These are phyloP conservation scores for Erithacus rubecula DNA, from an alignment of 2,797 vertebrate species.

Conservation along the genomic window DNA sequence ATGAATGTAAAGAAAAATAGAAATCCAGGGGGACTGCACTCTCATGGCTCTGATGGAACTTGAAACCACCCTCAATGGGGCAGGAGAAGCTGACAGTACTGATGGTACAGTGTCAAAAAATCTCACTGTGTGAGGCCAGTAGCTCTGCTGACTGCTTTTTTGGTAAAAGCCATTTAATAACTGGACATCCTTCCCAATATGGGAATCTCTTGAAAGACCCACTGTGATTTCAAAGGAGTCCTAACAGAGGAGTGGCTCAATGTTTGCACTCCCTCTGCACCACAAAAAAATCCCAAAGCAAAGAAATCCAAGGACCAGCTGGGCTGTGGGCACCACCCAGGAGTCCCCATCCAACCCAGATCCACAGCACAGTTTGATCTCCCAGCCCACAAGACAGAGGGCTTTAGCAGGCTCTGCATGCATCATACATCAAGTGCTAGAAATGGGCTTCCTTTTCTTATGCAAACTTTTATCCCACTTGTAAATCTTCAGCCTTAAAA, in stretches of 20 bases:
- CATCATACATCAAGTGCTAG: background rate
- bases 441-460: background rate
- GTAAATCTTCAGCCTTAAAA: background rate
- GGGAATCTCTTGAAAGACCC: background rate
- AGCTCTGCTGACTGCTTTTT: background rate
- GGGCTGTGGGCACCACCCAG: background rate
- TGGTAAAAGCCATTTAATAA: background rate
- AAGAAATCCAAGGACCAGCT: background rate
- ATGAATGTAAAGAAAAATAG: background rate
- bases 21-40: background rate
- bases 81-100: background rate
- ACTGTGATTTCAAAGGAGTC: background rate
- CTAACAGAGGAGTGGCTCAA: background rate
- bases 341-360: background rate
- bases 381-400: background rate
- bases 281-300: background rate
- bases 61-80: background rate
- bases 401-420: background rate
- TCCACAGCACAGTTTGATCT: background rate
- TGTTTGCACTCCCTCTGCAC: background rate
- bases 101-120: background rate
- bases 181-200: background rate
- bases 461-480: background rate
- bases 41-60: background rate
- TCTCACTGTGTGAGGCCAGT: rapidly evolving